A percentile compares a stretch with the other conserved stretches of the same genome.
Conservation (phyloP, 2,797 vertebrate species). For the Numenius phaeopus region DNA sequence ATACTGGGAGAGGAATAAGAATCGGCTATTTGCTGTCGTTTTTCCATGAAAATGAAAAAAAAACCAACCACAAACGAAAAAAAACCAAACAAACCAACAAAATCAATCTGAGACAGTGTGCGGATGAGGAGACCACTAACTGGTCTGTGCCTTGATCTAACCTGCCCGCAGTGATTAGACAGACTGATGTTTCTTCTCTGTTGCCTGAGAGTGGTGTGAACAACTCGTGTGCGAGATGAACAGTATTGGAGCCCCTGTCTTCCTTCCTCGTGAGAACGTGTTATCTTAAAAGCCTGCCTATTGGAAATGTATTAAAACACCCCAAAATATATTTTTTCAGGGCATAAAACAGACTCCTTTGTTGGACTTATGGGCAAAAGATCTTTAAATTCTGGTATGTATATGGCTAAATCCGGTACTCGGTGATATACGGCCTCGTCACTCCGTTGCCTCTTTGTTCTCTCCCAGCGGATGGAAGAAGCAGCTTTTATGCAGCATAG, state of each 20-base stretch:
- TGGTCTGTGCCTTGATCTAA: background rate
- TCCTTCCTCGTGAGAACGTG: background rate
- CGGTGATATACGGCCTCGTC: background rate
- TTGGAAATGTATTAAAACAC: conserved; percentile 72
- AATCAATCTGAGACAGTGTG: background rate
- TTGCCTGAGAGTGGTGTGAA: background rate
- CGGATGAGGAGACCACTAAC: background rate
- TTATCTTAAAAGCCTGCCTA: conserved; percentile 47
- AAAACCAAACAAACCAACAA: no score
- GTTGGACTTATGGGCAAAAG: conserved; percentile 89
- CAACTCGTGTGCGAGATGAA: background rate
- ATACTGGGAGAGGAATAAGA: background rate
- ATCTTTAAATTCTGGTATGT: conserved; percentile 86
- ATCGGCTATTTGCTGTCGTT: background rate
- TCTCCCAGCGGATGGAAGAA: background rate
- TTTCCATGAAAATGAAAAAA: background rate
- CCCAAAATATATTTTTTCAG: conserved; percentile 83
- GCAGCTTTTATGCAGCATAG: background rate
- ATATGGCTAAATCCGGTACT: conserved; percentile 57
- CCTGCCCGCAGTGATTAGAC: background rate
- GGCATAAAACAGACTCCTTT: conserved; percentile 87
- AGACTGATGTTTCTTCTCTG: background rate
- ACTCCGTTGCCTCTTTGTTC: conserved; percentile 30
- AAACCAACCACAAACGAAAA: background rate
- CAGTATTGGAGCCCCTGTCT: background rate